phyloP scores from a whole-genome alignment of 92 coral and sea anemone genomes.

The Siderastrea siderea region DNA sequence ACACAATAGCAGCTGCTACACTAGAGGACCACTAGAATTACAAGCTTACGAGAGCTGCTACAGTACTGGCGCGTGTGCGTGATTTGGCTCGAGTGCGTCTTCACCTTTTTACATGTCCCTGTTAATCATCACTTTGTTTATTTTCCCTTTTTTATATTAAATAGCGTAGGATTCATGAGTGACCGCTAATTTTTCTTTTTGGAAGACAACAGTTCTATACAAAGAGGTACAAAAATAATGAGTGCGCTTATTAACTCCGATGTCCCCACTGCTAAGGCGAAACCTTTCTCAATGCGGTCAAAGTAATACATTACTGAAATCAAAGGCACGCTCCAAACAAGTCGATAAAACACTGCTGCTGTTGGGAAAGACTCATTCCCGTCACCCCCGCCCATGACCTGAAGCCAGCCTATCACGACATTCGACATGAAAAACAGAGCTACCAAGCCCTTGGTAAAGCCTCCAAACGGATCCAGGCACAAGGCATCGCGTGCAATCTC shows the following conservation, averaged over 20 bases:
- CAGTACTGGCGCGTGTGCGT: no score
- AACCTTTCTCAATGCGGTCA: constrained; percentile 26
- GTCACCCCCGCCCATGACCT: constrained; percentile 56
- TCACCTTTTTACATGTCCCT: no score
- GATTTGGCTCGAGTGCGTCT: no score
- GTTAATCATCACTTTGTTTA: no score
- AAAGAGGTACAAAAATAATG: constrained; percentile 7
- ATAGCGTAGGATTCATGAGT: neutral
- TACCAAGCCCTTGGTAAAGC: constrained; percentile 28
- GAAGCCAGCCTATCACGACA: constrained; percentile 49
- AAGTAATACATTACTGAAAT: constrained; percentile 20
- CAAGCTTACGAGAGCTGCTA: no score
- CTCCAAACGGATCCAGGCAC: constrained; percentile 31
- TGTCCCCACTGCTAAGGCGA: constrained; percentile 25
- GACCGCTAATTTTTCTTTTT: neutral
- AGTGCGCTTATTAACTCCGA: constrained; percentile 17
- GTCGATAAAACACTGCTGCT: constrained; percentile 58
- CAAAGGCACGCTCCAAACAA: constrained; percentile 46
- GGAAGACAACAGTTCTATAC: constrained; percentile 11
- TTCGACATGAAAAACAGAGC: constrained; percentile 6
- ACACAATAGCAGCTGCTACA: no score
- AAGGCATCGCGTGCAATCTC: constrained; percentile 30
- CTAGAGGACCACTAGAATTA: no score
- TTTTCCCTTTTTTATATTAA: no score
- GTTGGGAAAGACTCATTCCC: constrained; percentile 41